Evolutionary conservation across 2,113 vertebrate species (phyloP), one percentile per base, ranked within the genome.

Genomic region (Silurus asotus): DNA sequence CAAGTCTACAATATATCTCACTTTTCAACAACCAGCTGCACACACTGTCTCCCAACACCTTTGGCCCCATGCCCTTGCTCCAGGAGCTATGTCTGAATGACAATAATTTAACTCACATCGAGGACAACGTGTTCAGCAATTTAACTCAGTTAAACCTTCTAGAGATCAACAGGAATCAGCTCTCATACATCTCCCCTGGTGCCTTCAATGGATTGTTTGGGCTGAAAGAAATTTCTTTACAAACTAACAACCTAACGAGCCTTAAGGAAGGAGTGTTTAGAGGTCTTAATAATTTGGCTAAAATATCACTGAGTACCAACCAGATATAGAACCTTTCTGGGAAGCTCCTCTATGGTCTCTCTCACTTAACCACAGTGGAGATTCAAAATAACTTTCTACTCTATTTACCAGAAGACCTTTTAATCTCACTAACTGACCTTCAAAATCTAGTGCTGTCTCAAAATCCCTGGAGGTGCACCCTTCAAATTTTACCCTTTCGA

Each of bases 391-490:
- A 99, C 55, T 93, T 95, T 62, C 84, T 99, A 80, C 86, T 94
- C 86, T 95, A 93, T 91, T 92, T 99, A 65, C 95, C 95, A 0
- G 56, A 93, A 0, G 92, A 95, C 8, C 91, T 95, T 91, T 95
- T 99, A 13, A 90, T 95, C 1, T 92, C 93, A 0, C 89, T 99
- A 78, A 88, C 87, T 1, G 25, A 83, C 10, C 91, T 95, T 82
- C 70, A 90, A 1, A 95, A 96, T 82, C 91, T 98, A 45, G 90
- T 93, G 48, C 92, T 99, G 59, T 92, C 95, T 19, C 93, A 96
- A 89, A 99, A 99, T 82, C 97, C 96, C 45, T 99, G 98, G 98
- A 94, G 87, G 76, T 99, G 98, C 15, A 96, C 99, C 77, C 20
- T 88, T 3, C 91, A 90, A 37, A 37, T 37, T 37, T 37, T 37